These are phyloP conservation scores for Ictalurus punctatus DNA, from an alignment of 2,113 vertebrate genomes.

Conservation along the genomic window DNA sequence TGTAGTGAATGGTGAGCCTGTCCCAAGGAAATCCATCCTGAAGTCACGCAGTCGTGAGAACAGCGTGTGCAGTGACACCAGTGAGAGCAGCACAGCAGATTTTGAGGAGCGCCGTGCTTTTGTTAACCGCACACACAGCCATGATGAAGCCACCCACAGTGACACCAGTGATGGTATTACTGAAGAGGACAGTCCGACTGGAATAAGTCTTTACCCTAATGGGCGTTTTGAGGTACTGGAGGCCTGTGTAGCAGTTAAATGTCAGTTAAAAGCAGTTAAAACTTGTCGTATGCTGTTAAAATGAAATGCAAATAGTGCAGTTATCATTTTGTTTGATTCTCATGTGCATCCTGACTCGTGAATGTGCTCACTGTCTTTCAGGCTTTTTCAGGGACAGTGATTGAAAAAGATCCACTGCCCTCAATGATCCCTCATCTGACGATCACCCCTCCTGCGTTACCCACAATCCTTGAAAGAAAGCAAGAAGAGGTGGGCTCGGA, in stretches of 20 bases:
- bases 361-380: conserved; percentile 54
- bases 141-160: conserved; percentile 73
- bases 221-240: conserved; percentile 70
- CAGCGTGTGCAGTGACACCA: conserved; percentile 94
- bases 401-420: conserved; percentile 90
- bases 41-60: conserved; percentile 98
- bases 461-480: conserved; percentile 90
- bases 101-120: conserved; percentile 82
- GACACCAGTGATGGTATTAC: conserved; percentile 81
- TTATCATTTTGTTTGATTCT: neutral
- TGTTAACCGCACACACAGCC: conserved; percentile 75
- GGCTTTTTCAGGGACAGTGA: conserved; percentile 95
- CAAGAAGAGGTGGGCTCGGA: conserved; percentile 82
- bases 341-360: neutral
- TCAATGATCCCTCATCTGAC: conserved; percentile 75
- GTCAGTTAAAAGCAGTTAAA: too few species aligned
- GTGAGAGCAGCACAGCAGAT: conserved; percentile 80
- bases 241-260: neutral
- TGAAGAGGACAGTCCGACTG: conserved; percentile 74
- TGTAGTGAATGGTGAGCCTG: conserved; percentile 88
- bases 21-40: conserved; percentile 91
- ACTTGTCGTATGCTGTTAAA: neutral
- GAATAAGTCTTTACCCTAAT: conserved; percentile 61
- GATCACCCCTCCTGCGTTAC: conserved; percentile 80
- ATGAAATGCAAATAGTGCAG: neutral